Conservation (phyloP, 1,140 invertebrate species). For the Sweltsa coloradensis region DNA sequence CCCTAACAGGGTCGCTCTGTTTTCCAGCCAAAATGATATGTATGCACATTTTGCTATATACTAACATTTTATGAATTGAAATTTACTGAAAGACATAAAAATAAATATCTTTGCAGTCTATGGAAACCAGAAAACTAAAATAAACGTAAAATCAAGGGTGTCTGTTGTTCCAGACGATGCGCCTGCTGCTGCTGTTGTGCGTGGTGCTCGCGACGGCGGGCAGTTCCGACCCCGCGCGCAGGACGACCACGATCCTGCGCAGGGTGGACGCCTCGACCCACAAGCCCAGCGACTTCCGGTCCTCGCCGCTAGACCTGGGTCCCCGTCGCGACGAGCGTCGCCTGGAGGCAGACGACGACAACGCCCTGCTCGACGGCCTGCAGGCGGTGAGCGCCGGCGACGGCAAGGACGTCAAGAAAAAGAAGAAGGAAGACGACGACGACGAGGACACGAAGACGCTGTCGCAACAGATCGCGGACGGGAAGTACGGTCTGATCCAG, state of each 20-base stretch:
- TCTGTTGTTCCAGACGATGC: too few species aligned
- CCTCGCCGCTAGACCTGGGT: not conserved
- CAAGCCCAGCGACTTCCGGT: not conserved
- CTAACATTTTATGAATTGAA: too few species aligned
- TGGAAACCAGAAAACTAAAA: too few species aligned
- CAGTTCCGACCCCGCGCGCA: too few species aligned
- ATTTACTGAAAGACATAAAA: too few species aligned
- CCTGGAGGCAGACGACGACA: not conserved
- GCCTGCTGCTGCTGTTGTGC: too few species aligned
- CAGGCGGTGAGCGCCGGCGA: constrained; percentile 1
- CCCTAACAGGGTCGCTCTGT: too few species aligned
- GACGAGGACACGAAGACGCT: constrained; percentile 64
- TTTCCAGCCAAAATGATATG: too few species aligned
- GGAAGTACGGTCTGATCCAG: constrained; percentile 79
- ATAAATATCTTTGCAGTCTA: too few species aligned
- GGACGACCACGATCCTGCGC: not conserved
- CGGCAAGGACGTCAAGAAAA: not conserved
- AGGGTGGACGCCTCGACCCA: not conserved
- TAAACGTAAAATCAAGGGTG: too few species aligned
- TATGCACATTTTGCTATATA: too few species aligned
- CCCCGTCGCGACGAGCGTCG: not conserved
- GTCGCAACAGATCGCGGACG: constrained; percentile 72
- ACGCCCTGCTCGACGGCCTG: not conserved
- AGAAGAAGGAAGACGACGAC: not conserved
- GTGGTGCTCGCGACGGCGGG: too few species aligned